Evolutionary conservation across 2,797 vertebrate genomes (phyloP).

Genomic region (Sebastes variabilis): DNA sequence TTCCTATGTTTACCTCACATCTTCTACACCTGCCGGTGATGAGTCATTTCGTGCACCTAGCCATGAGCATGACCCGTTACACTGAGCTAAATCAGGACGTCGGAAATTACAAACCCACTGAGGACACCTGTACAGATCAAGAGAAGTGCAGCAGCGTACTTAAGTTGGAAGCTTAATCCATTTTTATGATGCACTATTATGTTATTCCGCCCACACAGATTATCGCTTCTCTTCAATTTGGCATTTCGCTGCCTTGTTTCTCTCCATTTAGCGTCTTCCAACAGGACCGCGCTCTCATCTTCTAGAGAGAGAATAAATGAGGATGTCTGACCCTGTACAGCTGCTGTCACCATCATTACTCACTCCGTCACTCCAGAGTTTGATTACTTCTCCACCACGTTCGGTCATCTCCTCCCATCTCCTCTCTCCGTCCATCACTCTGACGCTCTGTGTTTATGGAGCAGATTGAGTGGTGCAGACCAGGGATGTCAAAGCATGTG

Average conservation of each 20-base stretch:
- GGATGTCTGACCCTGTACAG: conserved; percentile 3
- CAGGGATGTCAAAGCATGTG: not conserved
- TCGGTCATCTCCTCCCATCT: not conserved
- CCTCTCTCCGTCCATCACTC: conserved; percentile 15
- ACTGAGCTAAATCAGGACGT: conserved; percentile 1
- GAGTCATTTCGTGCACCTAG: not conserved
- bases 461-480: conserved; percentile 20
- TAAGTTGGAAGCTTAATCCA: not conserved
- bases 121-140: not conserved
- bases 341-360: conserved; percentile 33
- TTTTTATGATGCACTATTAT: not conserved
- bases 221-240: not conserved
- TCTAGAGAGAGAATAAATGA: not conserved
- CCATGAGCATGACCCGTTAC: not conserved
- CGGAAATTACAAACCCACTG: not conserved
- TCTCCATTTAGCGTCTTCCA: conserved; percentile 7
- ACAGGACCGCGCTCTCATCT: not conserved
- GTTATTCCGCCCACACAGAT: not conserved
- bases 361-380: conserved; percentile 19
- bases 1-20: not conserved
- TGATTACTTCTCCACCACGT: conserved; percentile 16
- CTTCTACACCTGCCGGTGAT: not conserved
- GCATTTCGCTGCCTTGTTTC: not conserved
- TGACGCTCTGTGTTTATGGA: conserved; percentile 3
- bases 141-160: not conserved